phyloP scores from a whole-genome alignment of 2,797 vertebrate species.

The Sebastes ruberrimus region DNA sequence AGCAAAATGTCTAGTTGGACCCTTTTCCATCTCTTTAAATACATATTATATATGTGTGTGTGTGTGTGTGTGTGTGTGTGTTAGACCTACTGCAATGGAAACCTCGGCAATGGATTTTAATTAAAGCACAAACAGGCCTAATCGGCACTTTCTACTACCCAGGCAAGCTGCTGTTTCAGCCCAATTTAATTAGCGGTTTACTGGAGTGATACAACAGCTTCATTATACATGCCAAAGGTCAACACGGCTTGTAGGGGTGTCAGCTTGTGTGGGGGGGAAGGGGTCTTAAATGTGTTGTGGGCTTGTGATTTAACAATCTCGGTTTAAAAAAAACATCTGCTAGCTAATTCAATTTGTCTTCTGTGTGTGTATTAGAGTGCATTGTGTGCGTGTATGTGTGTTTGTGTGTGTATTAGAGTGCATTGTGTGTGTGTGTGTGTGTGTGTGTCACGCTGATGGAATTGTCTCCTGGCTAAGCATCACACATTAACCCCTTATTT shows the following conservation, averaged over 20 bases:
- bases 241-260: conserved; percentile 60
- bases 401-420: not conserved
- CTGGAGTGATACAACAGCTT: conserved; percentile 77
- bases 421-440: not conserved
- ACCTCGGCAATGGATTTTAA: conserved; percentile 74
- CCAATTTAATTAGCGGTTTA: conserved; percentile 81
- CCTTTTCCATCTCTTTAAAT: conserved; percentile 26
- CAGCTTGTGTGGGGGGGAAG: conserved; percentile 37
- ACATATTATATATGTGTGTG: not conserved
- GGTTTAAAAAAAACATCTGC: conserved; percentile 21
- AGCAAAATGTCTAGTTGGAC: not conserved
- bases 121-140: conserved; percentile 79
- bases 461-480: conserved; percentile 50
- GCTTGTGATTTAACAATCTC: conserved; percentile 64
- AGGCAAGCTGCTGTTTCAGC: conserved; percentile 79
- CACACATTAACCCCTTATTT: conserved; percentile 78
- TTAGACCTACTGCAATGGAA: conserved; percentile 45
- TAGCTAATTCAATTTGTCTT: conserved; percentile 65
- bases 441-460: conserved; percentile 42
- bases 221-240: conserved; percentile 82
- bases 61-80: not conserved
- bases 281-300: conserved; percentile 61
- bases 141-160: conserved; percentile 74
- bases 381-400: not conserved
- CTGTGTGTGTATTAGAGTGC: not conserved